These are phyloP conservation scores for Lytechinus pictus DNA, from an alignment of 35 echinoderm and acorn worm genomes.

Conservation along the genomic window DNA sequence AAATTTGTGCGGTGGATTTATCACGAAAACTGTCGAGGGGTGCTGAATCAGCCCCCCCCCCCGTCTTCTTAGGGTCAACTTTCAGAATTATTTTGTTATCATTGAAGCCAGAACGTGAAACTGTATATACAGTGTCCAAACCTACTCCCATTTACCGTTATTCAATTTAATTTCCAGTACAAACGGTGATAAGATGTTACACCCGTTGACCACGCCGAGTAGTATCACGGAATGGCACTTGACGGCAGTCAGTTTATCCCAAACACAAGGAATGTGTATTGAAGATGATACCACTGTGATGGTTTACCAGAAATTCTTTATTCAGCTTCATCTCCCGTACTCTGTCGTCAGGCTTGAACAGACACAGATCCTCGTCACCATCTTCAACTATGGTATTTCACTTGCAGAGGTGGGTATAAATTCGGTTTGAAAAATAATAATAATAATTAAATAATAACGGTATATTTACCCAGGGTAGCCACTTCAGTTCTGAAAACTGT, in stretches of 20 bases:
- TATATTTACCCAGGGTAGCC: no score
- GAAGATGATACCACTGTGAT: constrained; percentile 24
- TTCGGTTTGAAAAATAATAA: no score
- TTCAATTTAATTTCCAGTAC: not conserved
- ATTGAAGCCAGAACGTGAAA: no score
- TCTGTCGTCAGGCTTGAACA: constrained; percentile 73
- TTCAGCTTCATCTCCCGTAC: constrained; percentile 75
- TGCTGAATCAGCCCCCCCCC: no score
- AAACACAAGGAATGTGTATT: constrained; percentile 62
- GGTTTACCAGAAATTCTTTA: constrained; percentile 58
- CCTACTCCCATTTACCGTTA: not conserved
- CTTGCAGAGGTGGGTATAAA: no score
- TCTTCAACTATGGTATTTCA: constrained; percentile 59
- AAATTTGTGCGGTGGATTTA: no score
- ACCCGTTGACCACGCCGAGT: constrained; percentile 41
- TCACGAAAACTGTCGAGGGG: no score
- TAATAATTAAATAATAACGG: no score
- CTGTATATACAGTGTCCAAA: no score
- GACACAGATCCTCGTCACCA: constrained; percentile 53
- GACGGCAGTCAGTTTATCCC: constrained; percentile 64
- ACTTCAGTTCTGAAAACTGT: no score
- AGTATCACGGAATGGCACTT: constrained; percentile 74
- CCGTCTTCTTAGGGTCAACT: no score
- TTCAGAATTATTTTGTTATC: no score
- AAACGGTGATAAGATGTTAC: not conserved